Percentiles rank a stretch among this genome's conserved stretches.
Evolutionary conservation across 2,113 vertebrate species (phyloP).

Genomic region (Muntiacus reevesi): DNA sequence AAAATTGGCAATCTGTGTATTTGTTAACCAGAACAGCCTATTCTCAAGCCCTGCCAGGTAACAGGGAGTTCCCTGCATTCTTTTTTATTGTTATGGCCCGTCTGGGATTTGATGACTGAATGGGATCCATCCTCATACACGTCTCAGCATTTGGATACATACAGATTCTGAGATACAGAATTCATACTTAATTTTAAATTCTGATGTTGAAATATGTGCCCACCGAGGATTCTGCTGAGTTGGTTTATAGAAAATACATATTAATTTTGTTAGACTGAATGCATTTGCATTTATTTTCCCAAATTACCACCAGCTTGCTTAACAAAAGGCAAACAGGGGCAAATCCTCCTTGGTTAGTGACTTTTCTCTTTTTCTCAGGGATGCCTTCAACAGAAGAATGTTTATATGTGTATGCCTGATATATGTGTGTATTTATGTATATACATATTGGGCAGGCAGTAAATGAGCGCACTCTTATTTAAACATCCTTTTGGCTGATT

Average conservation of each 20-base stretch:
- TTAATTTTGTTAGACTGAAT: conserved; percentile 49
- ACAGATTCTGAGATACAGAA: not conserved
- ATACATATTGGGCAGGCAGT: not conserved
- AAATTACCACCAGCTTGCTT: conserved; percentile 24
- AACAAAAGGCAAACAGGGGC: not conserved
- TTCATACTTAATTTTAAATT: conserved; percentile 35
- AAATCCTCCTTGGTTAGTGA: not conserved
- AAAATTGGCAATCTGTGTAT: not conserved
- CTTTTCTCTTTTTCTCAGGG: not conserved
- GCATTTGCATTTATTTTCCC: conserved; percentile 33
- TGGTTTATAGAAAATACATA: conserved; percentile 53
- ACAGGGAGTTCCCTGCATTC: not conserved
- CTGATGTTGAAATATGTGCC: conserved; percentile 23
- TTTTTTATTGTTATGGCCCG: not conserved
- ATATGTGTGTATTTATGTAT: not conserved
- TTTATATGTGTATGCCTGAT: not conserved
- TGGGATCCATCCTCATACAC: not conserved
- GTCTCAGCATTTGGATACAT: not conserved
- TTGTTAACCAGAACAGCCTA: not conserved
- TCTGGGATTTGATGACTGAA: not conserved
- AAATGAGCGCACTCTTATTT: not conserved
- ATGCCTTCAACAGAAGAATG: not conserved
- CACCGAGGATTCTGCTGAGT: not conserved
- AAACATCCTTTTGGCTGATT: not conserved
- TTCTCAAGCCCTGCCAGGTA: not conserved